Percentiles rank a stretch among this genome's conserved stretches.
phyloP scores from a whole-genome alignment of 2,797 vertebrate genomes.

The Manis pentadactyla region DNA sequence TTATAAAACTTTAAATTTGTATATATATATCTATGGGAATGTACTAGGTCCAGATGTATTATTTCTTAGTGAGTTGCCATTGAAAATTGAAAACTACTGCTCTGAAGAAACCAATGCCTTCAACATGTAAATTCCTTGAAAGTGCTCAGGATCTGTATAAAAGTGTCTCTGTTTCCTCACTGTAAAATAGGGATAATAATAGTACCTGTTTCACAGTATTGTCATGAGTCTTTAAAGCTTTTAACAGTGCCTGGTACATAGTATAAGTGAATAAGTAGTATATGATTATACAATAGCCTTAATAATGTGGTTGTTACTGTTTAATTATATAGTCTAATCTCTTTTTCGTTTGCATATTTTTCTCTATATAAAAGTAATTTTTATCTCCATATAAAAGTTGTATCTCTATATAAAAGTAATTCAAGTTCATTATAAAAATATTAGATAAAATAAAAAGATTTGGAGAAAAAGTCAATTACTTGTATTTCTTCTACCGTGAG shows the following conservation, averaged over 20 bases:
- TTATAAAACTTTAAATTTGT: background rate
- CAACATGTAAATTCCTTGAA: background rate
- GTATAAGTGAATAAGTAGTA: background rate
- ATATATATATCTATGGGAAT: background rate
- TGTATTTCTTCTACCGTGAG: background rate
- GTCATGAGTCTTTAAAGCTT: background rate
- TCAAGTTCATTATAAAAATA: background rate
- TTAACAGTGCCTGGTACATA: background rate
- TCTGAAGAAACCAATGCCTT: background rate
- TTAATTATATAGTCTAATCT: background rate
- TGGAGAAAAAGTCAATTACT: background rate
- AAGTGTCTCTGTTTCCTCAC: background rate
- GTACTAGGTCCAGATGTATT: background rate
- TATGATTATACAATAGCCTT: background rate
- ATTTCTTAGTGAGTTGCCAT: background rate
- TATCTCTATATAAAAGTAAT: background rate
- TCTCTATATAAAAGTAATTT: background rate
- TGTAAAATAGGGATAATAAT: background rate
- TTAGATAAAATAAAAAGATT: background rate
- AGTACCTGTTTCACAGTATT: background rate
- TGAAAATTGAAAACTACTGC: background rate
- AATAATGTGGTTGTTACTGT: background rate
- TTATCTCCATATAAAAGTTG: background rate
- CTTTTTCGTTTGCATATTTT: background rate
- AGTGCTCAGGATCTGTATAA: background rate